Evolutionary conservation across 2,797 vertebrate genomes (phyloP).

Genomic region (Chiloscyllium punctatum): DNA sequence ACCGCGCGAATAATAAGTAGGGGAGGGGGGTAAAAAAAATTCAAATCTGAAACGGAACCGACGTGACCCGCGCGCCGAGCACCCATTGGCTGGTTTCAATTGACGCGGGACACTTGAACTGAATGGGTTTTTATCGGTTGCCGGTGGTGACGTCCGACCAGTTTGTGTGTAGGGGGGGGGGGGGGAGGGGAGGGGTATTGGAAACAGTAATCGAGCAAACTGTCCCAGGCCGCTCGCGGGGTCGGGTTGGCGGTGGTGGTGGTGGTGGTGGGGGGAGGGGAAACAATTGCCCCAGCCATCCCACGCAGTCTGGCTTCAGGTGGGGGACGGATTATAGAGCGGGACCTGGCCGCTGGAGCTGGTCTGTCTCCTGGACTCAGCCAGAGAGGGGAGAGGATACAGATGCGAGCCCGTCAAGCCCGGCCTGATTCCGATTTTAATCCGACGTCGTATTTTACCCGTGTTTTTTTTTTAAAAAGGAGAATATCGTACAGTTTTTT

Average conservation of each 20-base stretch:
- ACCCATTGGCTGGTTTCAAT: conserved; percentile 89
- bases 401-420: neutral
- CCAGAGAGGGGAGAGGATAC: neutral
- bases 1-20: neutral
- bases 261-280: too few relatives aligned
- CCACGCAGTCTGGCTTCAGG: neutral
- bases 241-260: neutral
- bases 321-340: neutral
- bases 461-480: neutral
- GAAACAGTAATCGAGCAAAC: conserved; percentile 49
- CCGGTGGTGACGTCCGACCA: neutral
- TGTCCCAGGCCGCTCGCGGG: conserved; percentile 33
- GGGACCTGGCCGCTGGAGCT: neutral
- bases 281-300: too few relatives aligned
- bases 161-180: conserved; percentile 55
- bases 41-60: neutral
- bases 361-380: neutral
- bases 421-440: neutral
- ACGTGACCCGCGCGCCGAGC: conserved; percentile 42
- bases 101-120: conserved; percentile 99
- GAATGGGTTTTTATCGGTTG: conserved; percentile 43
- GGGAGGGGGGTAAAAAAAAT: neutral
- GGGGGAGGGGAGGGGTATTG: conserved; percentile 45
- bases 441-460: neutral
- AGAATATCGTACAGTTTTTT: neutral